phyloP scores from a whole-genome alignment of 30 jellyfish, hydroid and myxozoan species.

The Hydractinia symbiolongicarpus region DNA sequence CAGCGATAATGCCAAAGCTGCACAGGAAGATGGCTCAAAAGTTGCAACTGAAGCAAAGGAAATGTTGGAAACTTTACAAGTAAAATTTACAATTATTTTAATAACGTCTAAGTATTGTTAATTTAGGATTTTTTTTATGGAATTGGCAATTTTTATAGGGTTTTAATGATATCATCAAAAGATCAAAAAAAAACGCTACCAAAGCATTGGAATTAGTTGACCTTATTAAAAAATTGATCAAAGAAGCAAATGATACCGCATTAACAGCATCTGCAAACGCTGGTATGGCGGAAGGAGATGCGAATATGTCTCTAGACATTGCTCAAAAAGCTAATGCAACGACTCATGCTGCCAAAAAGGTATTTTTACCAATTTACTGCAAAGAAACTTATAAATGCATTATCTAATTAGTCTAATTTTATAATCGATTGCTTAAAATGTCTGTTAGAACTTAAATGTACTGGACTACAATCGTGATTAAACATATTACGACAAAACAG shows the following conservation, averaged over 20 bases:
- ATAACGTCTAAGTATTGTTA: neutral
- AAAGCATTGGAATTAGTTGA: constrained; percentile 69
- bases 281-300: constrained; percentile 24
- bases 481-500: too few species aligned
- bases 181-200: constrained; percentile 85
- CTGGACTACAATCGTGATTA: too few species aligned
- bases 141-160: constrained; percentile 40
- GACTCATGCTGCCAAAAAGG: constrained; percentile 13
- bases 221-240: constrained; percentile 48
- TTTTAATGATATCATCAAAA: constrained; percentile 72
- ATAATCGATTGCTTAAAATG: neutral
- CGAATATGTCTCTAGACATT: constrained; percentile 14
- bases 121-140: neutral
- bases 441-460: too few species aligned
- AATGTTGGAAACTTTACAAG: constrained; percentile 65
- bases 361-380: neutral
- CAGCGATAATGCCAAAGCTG: constrained; percentile 62
- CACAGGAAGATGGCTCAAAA: constrained; percentile 74
- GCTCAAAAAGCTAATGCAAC: constrained; percentile 12
- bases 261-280: constrained; percentile 34
- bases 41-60: constrained; percentile 88
- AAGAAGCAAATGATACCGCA: constrained; percentile 58
- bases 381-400: neutral
- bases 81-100: neutral
- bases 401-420: neutral